These are phyloP conservation scores for Characodon lateralis DNA, from an alignment of 2,797 vertebrate genomes.

Conservation along the genomic window DNA sequence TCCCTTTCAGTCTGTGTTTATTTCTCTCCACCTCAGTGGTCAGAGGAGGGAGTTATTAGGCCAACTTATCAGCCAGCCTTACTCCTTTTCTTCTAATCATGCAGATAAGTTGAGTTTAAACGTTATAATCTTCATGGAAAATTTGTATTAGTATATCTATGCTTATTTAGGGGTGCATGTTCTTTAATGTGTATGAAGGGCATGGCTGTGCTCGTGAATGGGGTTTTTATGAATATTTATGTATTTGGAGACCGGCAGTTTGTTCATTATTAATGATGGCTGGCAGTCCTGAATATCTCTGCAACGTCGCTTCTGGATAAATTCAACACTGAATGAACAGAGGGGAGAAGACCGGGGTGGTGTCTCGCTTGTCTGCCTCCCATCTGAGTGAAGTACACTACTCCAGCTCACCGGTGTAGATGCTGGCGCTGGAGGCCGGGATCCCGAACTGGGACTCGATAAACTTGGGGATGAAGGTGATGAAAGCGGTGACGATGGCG, in stretches of 20 bases:
- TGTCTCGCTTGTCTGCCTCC: slow-evolving; percentile 33
- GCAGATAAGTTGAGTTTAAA: neutral
- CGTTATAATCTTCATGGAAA: neutral
- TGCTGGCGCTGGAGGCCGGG: slow-evolving; percentile 97
- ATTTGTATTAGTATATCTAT: neutral
- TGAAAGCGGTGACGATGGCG: slow-evolving; percentile 99
- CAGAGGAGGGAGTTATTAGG: no score
- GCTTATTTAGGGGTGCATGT: slow-evolving; percentile 11
- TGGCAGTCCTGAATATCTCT: slow-evolving; percentile 20
- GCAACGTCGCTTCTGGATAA: slow-evolving; percentile 17
- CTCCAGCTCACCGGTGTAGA: slow-evolving; percentile 89
- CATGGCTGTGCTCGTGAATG: neutral
- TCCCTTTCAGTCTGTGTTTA: no score
- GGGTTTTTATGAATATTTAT: slow-evolving; percentile 17
- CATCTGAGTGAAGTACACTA: slow-evolving; percentile 6
- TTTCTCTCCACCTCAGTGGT: no score
- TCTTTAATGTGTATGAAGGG: neutral
- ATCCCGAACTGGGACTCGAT: slow-evolving; percentile 99
- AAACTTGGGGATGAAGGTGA: slow-evolving; percentile 99
- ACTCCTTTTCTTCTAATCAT: neutral
- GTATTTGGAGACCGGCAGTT: slow-evolving; percentile 47
- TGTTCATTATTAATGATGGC: slow-evolving; percentile 61
- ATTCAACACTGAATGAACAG: slow-evolving; percentile 19
- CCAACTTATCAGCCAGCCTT: no score
- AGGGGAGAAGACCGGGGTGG: slow-evolving; percentile 24